Base-by-base conservation (phyloP, 1,140 invertebrate genomes). In the Lysiphlebus fabarum region DNA sequence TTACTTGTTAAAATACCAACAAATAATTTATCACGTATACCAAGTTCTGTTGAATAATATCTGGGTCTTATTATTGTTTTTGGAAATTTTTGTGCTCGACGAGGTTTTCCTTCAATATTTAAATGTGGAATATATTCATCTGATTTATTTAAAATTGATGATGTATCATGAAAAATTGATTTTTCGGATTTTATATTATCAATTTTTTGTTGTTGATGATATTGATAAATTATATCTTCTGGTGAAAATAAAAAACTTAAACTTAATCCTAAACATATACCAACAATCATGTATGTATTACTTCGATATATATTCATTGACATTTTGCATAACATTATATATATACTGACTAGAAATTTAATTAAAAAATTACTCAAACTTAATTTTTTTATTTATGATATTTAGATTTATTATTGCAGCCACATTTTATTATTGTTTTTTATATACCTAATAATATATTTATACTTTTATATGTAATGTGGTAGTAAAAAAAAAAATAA, bases 31-130 rank as follows among this genome's bases (percentile, higher is more conserved):
- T 94, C 90, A 48, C 88, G 83, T 49, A 98, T 95, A 2, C 92
- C 93, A 38, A 98, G 82, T 77, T 97, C 94, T 0, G 92, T 94
- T 10, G 90, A 92, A 74, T 94, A 95, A 80, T 95, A 97, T 37
- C 93, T 82, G 1, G 93, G 93, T 6, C 95, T 82, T 38, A 90
- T 78, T 53, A 92, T 72, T 1, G 68, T 66, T 66, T 82, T 81
- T n/a, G 78, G 76, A 17, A 71, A 66, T 65, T 82, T 82, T 61
- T 79, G 75, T 6, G 80, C 75, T 38, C 74, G 74, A 48, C 78
- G 75, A 8, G 82, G 82, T 64, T 84, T 84, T 36, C 69, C 77
- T 10, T 82, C 78, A 5, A 83, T 65, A 66, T 84, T 84, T 57
- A 85, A 77, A 56, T 77, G 74, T 6, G 84, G 84, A 53, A 84